Conservation (phyloP, 2,888 invertebrate species). For the Artemia sinica region DNA sequence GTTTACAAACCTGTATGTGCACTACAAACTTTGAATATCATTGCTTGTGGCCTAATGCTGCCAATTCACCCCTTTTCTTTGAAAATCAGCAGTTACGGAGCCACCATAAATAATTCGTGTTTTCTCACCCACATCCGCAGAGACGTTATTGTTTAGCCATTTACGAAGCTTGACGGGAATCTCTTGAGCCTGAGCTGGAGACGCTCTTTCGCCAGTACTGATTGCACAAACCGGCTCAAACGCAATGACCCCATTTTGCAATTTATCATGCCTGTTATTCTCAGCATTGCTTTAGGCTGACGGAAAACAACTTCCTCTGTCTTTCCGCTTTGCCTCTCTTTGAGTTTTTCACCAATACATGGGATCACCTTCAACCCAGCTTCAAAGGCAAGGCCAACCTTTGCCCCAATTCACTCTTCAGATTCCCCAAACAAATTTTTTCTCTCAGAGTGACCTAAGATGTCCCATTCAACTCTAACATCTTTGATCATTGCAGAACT, state of each 20-base stretch:
- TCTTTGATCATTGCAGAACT: too few species aligned
- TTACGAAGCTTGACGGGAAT: conserved; percentile 69
- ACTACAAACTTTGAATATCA: too few species aligned
- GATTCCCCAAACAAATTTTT: too few species aligned
- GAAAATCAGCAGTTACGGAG: conserved; percentile 64
- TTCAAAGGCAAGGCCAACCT: conserved; percentile 32
- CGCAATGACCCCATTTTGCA: conserved; percentile 81
- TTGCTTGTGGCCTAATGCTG: too few species aligned
- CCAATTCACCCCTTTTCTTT: too few species aligned
- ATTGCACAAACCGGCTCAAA: conserved; percentile 99
- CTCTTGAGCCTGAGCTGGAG: conserved; percentile 86
- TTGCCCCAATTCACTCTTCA: conserved; percentile 36
- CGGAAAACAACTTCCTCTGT: conserved; percentile 77
- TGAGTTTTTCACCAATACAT: conserved; percentile 90
- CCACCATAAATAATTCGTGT: conserved; percentile 93
- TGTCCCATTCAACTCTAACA: too few species aligned
- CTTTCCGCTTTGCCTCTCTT: conserved; percentile 79
- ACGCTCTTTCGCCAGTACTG: conserved; percentile 95
- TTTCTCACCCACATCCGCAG: conserved; percentile 50
- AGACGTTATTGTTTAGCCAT: conserved; percentile 66
- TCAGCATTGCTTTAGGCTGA: conserved; percentile 36
- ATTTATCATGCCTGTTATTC: conserved; percentile 48
- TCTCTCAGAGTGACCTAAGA: too few species aligned
- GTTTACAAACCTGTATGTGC: too few species aligned
- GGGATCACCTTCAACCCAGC: conserved; percentile 50